phyloP scores from a whole-genome alignment of 2,797 vertebrate genomes.

The Peromyscus aztecus region DNA sequence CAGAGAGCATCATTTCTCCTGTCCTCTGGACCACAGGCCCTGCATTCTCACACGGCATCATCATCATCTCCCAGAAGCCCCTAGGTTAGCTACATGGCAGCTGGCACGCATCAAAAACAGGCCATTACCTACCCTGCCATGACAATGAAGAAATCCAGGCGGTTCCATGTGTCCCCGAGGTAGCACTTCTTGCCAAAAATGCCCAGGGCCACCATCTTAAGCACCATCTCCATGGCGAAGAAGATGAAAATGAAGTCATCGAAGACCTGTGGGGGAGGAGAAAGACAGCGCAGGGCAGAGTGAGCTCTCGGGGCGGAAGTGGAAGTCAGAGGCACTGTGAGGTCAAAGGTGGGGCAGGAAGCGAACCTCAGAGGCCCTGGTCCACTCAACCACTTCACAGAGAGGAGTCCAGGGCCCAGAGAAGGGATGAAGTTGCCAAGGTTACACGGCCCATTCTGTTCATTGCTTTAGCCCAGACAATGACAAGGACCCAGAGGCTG shows the following conservation, averaged over 20 bases:
- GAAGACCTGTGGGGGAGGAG: slow-evolving; percentile 91
- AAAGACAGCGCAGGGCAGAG: neutral
- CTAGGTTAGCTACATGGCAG: fast-evolving
- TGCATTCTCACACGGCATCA: neutral
- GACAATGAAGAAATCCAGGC: slow-evolving; percentile 98
- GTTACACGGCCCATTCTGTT: neutral
- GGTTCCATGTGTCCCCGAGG: slow-evolving; percentile 99
- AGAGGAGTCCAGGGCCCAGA: neutral
- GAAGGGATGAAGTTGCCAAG: neutral
- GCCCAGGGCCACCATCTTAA: slow-evolving; percentile 98
- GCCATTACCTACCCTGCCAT: slow-evolving; percentile 94
- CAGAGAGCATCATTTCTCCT: neutral
- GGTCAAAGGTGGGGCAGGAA: neutral
- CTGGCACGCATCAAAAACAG: neutral
- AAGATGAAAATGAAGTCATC: slow-evolving; percentile 99
- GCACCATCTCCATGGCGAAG: slow-evolving; percentile 99
- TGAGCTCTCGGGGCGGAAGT: neutral
- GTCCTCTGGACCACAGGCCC: neutral
- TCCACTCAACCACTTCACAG: neutral
- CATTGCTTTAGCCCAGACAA: neutral
- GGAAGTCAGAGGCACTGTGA: too few relatives aligned
- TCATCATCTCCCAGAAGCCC: neutral
- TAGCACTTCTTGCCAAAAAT: slow-evolving; percentile 97
- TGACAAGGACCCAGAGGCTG: neutral
- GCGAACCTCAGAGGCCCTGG: neutral